Evolutionary conservation across 2,113 vertebrate species (phyloP).

Genomic region (Riparia riparia): DNA sequence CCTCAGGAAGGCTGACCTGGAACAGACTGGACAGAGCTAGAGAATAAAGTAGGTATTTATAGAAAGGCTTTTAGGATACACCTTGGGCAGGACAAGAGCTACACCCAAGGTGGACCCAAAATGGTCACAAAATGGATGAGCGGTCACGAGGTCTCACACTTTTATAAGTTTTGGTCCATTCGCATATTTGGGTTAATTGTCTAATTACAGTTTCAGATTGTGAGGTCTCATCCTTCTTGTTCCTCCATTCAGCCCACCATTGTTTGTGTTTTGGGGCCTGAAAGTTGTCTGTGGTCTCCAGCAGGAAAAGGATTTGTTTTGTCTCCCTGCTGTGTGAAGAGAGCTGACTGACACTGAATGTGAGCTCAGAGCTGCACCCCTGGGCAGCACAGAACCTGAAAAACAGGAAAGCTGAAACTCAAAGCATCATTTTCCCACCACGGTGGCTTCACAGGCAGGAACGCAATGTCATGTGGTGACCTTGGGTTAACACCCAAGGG

Average conservation of each 20-base stretch:
- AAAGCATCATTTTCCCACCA: neutral
- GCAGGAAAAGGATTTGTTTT: neutral
- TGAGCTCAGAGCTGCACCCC: neutral
- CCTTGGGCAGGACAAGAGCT: neutral
- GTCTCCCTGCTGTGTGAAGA: neutral
- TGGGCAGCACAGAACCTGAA: neutral
- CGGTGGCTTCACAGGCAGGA: neutral
- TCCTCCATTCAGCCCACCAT: neutral
- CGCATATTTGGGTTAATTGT: neutral
- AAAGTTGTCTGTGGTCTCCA: neutral
- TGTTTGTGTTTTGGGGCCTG: neutral
- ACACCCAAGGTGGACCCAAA: neutral
- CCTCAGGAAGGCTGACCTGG: neutral
- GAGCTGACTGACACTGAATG: neutral
- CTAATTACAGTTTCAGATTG: neutral
- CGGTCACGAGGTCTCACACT: neutral
- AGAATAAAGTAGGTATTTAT: neutral
- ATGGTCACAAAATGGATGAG: neutral
- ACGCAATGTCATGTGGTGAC: neutral
- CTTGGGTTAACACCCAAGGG: neutral
- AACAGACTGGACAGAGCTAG: neutral
- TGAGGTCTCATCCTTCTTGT: neutral
- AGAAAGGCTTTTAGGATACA: neutral
- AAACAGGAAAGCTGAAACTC: neutral
- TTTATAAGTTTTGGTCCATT: neutral